These are phyloP conservation scores for Struthio camelus DNA, from an alignment of 2,113 vertebrate genomes.

Conservation along the genomic window DNA sequence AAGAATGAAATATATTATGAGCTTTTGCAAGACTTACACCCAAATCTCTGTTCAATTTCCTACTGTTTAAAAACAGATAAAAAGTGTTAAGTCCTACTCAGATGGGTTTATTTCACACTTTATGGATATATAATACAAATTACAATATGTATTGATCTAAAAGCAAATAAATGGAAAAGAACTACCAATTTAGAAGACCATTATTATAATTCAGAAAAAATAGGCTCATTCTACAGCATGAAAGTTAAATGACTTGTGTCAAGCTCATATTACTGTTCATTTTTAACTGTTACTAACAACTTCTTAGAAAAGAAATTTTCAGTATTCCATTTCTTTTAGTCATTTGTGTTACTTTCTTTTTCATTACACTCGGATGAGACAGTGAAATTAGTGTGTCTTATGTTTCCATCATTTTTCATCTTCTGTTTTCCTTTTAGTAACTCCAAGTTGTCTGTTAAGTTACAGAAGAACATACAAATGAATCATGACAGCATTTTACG, in stretches of 20 bases:
- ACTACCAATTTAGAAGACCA: not conserved
- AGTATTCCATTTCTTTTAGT: not conserved
- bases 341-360: not conserved
- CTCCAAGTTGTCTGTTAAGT: not conserved
- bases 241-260: not conserved
- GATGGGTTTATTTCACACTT: constrained; percentile 29
- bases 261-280: not conserved
- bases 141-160: not conserved
- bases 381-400: not conserved
- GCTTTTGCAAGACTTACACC: not conserved
- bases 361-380: not conserved
- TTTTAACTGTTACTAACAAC: not conserved
- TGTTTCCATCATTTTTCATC: not conserved
- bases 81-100: not conserved
- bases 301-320: constrained; percentile 15
- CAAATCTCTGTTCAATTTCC: not conserved
- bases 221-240: not conserved
- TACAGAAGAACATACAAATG: not conserved
- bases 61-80: not conserved
- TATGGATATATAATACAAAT: not conserved
- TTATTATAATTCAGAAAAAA: not conserved
- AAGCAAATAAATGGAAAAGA: constrained; percentile 1
- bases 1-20: not conserved
- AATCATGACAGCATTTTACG: not conserved
- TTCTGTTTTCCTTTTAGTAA: not conserved